A percentile compares a stretch with the other conserved stretches of the same genome.
Evolutionary conservation across 2,888 invertebrate species (phyloP).

Genomic region (Parnassius orleans): DNA sequence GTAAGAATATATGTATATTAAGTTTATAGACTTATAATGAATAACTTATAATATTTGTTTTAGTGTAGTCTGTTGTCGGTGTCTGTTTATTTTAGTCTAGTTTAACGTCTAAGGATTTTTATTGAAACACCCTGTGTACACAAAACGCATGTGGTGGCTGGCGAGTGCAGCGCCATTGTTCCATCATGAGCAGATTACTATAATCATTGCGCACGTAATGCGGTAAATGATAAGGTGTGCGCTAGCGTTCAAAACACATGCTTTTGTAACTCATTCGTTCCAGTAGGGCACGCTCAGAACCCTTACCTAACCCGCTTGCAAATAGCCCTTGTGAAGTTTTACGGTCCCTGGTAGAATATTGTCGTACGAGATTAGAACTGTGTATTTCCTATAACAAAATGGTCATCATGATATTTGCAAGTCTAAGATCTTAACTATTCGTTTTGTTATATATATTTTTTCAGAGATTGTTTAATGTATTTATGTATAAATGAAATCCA

Average conservation of each 20-base stretch:
- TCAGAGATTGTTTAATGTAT: too few species aligned
- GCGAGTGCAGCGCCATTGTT: slow-evolving; percentile 68
- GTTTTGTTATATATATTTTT: too few species aligned
- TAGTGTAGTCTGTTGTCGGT: too few species aligned
- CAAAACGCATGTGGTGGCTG: slow-evolving; percentile 60
- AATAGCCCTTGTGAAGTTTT: slow-evolving; percentile 13
- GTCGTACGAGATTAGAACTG: slow-evolving; percentile 4
- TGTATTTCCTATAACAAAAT: not conserved
- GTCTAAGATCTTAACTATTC: too few species aligned
- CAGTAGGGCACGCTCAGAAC: slow-evolving; percentile 49
- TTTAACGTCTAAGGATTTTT: not conserved
- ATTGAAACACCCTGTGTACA: slow-evolving; percentile 49
- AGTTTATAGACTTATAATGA: too few species aligned
- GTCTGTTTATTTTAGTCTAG: not conserved
- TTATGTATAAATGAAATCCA: too few species aligned
- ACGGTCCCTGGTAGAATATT: slow-evolving; percentile 1
- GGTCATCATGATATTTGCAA: too few species aligned
- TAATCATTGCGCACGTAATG: slow-evolving; percentile 78
- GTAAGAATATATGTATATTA: too few species aligned
- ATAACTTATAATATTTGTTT: too few species aligned
- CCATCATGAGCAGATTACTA: slow-evolving; percentile 76
- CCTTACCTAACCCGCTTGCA: slow-evolving; percentile 30
- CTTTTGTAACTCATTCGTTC: slow-evolving; percentile 75
- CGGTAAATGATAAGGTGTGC: slow-evolving; percentile 79
- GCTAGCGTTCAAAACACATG: slow-evolving; percentile 77